phyloP scores from a whole-genome alignment of 1,140 invertebrate genomes.

The Cydia pomonella region DNA sequence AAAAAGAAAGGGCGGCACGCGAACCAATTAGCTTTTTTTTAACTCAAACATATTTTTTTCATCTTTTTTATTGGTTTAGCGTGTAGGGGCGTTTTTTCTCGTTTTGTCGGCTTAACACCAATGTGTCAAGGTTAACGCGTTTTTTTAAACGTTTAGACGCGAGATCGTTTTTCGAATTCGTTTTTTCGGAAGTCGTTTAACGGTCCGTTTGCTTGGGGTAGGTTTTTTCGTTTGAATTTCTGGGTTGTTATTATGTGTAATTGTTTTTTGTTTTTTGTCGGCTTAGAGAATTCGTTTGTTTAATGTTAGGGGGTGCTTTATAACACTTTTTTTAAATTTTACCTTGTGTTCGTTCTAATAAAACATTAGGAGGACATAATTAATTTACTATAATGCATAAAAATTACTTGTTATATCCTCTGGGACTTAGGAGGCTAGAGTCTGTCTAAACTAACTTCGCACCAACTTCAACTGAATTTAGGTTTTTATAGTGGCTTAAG shows the following conservation, averaged over 20 bases:
- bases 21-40: constrained; percentile 75
- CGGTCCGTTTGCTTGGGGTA: constrained; percentile 12
- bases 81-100: constrained; percentile 56
- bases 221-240: constrained; percentile 13
- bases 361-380: too few relatives aligned
- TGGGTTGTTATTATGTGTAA: constrained; percentile 9
- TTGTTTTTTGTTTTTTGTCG: constrained; percentile 24
- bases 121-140: constrained; percentile 34
- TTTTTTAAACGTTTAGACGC: constrained; percentile 31
- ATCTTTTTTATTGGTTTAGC: constrained; percentile 69
- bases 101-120: constrained; percentile 30
- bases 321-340: neutral
- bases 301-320: neutral
- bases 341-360: neutral
- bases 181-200: constrained; percentile 25
- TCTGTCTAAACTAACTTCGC: too few relatives aligned
- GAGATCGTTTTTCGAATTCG: constrained; percentile 21
- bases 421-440: too few relatives aligned
- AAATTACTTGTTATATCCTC: too few relatives aligned
- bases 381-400: too few relatives aligned
- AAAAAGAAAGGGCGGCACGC: constrained; percentile 70
- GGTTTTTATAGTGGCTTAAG: too few relatives aligned
- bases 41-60: constrained; percentile 56
- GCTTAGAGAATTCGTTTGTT: constrained; percentile 5
- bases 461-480: too few relatives aligned